Evolutionary conservation across 1,140 invertebrate genomes (phyloP), one percentile per base, ranked within the genome.

Genomic region (Oryctes rhinoceros): DNA sequence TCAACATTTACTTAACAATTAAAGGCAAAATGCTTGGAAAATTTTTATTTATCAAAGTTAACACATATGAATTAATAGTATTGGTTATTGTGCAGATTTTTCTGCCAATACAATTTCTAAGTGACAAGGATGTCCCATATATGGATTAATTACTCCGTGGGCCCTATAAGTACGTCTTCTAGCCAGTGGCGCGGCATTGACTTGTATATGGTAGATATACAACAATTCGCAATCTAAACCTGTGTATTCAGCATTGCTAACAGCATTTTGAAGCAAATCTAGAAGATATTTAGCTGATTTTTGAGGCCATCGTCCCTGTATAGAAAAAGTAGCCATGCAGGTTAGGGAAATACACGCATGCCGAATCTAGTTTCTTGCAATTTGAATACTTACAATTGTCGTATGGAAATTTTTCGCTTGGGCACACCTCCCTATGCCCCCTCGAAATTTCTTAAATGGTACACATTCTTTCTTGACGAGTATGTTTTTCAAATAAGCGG

Each of bases 351-450:
- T 3, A 67, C 7, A 71, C 24, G 9, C 20, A 30, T 18, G 10
- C 2, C n/a, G 10, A 67, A 9, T 0, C 10, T 48, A 30, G 24
- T 48, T 48, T 48, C 47, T 48, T 48, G 0, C 13, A 48, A 53
- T 13, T 4, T 59, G 10, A 3, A 67, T 79, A 80, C 80, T 82
- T 83, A 85, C 84, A 59, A 80, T 80, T 4, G 77, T 77, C 10
- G 81, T 82, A 62, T 79, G 79, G 76, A 84, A 86, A 75, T 84
- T 81, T 78, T 85, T 86, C 5, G 84, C 84, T 84, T 88, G 84
- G 9, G 83, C 81, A 20, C 82, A 84, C 62, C 80, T 81, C 24
- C 85, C 85, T 20, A 86, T 78, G 67, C 84, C 84, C 18, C 84
- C 78, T 76, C 82, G 84, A 62, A 81, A 85, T 78, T 80, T 83